Evolutionary conservation across 2,113 vertebrate genomes (phyloP).

Genomic region (Siniperca chuatsi): DNA sequence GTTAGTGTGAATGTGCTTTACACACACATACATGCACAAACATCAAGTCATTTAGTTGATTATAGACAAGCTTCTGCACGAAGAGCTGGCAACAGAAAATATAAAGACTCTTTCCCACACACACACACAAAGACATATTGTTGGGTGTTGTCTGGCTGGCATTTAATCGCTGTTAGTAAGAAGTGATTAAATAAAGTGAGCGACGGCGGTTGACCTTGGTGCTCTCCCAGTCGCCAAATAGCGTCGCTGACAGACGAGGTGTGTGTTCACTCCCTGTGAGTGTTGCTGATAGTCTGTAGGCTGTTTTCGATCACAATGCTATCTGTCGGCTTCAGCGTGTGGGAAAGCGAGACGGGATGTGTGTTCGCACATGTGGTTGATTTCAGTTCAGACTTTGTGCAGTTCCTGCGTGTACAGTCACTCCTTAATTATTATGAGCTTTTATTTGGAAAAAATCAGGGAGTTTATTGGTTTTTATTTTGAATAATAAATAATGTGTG

Average conservation of each 20-base stretch:
- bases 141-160: neutral
- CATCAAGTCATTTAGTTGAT: neutral
- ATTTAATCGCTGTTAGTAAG: neutral
- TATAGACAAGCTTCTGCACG: slow-evolving; percentile 4
- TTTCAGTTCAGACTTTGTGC: neutral
- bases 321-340: neutral
- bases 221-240: neutral
- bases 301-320: neutral
- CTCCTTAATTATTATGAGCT: no score
- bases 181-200: neutral
- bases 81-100: slow-evolving; percentile 21
- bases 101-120: no score
- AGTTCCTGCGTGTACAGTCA: no score
- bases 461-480: neutral
- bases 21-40: neutral
- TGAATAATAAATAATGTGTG: neutral
- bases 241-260: neutral
- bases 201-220: neutral
- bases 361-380: neutral
- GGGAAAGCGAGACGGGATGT: neutral
- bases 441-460: neutral
- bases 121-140: neutral
- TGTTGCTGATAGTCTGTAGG: neutral
- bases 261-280: neutral
- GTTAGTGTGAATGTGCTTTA: neutral